Percentiles rank a stretch among this genome's conserved stretches.
Conservation (phyloP, 92 coral and sea anemone genomes). For the Porites cylindrica region DNA sequence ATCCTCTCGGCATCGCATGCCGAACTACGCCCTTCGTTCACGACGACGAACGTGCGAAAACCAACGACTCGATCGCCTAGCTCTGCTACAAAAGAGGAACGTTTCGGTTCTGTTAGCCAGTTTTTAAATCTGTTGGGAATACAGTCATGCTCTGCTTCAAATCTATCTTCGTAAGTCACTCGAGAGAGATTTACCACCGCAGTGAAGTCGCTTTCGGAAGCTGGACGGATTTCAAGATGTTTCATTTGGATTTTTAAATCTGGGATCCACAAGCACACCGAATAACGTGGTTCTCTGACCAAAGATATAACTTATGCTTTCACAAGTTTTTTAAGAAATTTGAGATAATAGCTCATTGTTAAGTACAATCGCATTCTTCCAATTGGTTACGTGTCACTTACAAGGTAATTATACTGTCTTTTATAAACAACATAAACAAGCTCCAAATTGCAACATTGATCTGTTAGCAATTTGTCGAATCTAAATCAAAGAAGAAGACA, state of each 20-base stretch:
- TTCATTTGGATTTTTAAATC: constrained; percentile 2
- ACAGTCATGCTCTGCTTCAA: constrained; percentile 76
- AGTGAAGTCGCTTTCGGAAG: constrained; percentile 67
- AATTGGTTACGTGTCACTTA: constrained; percentile 34
- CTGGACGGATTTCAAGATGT: constrained; percentile 43
- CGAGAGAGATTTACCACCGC: constrained; percentile 82
- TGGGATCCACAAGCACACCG: not conserved
- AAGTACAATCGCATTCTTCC: constrained; percentile 15
- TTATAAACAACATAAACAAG: constrained; percentile 27
- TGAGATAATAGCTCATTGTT: constrained; percentile 16
- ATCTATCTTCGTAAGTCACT: constrained; percentile 68
- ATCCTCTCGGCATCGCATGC: constrained; percentile 86
- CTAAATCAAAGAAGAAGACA: not conserved
- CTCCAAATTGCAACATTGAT: constrained; percentile 15
- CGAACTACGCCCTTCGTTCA: constrained; percentile 82
- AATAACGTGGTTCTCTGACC: not conserved
- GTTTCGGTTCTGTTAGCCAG: constrained; percentile 80
- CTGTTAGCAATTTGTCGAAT: constrained; percentile 22
- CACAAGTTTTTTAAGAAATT: constrained; percentile 29
- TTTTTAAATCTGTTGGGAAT: constrained; percentile 79
- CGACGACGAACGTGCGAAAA: constrained; percentile 86
- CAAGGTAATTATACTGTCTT: constrained; percentile 22
- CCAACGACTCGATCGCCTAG: constrained; percentile 75
- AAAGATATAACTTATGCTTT: constrained; percentile 3
- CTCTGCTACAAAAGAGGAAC: constrained; percentile 85